Conservation (phyloP, 2,797 vertebrate genomes). For the Esox lucius region DNA sequence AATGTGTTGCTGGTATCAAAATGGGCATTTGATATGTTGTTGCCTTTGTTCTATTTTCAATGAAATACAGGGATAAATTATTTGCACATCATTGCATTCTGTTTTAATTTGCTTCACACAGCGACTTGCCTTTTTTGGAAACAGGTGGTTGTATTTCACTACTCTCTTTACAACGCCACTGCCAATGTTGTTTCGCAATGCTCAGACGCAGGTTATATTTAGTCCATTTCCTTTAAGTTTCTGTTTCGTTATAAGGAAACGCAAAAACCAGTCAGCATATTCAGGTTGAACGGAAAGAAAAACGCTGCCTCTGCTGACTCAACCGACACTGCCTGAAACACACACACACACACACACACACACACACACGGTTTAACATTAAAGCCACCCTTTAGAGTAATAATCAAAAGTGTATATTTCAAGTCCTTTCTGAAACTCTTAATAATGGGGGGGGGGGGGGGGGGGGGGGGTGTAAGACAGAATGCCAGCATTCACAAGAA, state of each 20-base stretch:
- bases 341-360: not conserved
- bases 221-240: not conserved
- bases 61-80: no score
- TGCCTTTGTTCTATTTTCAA: no score
- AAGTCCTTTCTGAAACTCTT: not conserved
- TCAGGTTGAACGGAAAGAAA: not conserved
- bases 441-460: not conserved
- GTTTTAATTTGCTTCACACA: no score
- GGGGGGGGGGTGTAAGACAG: no score
- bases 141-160: not conserved
- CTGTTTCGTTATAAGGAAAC: not conserved
- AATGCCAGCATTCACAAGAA: no score
- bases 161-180: not conserved
- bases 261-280: not conserved
- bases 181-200: not conserved
- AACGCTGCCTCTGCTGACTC: slow-evolving; percentile 3
- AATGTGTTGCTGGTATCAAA: no score
- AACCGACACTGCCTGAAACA: not conserved
- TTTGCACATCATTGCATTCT: no score
- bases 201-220: not conserved
- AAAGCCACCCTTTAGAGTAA: no score
- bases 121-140: no score
- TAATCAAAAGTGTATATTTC: not conserved
- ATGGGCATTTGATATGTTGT: no score
- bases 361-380: not conserved